Conservation (phyloP, 2,797 vertebrate genomes). For the Acipenser transmontanus region DNA sequence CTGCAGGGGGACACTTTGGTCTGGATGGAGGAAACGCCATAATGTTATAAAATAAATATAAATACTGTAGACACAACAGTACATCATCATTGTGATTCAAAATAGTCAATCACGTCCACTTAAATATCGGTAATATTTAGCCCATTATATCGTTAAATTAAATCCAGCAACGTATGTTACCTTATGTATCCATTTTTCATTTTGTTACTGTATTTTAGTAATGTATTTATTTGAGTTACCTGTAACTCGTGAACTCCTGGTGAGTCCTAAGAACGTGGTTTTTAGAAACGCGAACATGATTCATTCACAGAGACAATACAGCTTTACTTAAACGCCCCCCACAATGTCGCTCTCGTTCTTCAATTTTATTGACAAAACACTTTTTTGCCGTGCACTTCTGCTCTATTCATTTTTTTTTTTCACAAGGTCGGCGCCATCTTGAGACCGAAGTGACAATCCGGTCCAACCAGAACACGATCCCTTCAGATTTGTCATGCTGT, state of each 20-base stretch:
- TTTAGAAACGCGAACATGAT: not conserved
- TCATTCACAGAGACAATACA: not conserved
- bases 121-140: too few relatives aligned
- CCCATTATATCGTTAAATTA: too few relatives aligned
- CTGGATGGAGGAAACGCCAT: not conserved
- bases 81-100: too few relatives aligned
- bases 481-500: not conserved
- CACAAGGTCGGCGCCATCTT: not conserved
- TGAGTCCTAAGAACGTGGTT: not conserved
- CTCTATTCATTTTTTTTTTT: not conserved
- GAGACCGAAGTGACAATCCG: not conserved
- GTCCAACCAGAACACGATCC: not conserved
- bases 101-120: too few relatives aligned
- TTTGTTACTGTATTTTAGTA: too few relatives aligned
- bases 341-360: not conserved
- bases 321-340: not conserved
- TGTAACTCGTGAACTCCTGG: not conserved
- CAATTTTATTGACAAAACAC: not conserved
- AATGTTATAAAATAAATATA: not conserved
- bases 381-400: not conserved
- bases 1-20: not conserved
- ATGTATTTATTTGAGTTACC: not conserved
- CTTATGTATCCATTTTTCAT: too few relatives aligned
- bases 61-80: not conserved
- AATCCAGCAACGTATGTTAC: too few relatives aligned